These are phyloP conservation scores for Matsumyia berberina DNA, from an alignment of 2,888 invertebrate genomes.

Conservation along the genomic window DNA sequence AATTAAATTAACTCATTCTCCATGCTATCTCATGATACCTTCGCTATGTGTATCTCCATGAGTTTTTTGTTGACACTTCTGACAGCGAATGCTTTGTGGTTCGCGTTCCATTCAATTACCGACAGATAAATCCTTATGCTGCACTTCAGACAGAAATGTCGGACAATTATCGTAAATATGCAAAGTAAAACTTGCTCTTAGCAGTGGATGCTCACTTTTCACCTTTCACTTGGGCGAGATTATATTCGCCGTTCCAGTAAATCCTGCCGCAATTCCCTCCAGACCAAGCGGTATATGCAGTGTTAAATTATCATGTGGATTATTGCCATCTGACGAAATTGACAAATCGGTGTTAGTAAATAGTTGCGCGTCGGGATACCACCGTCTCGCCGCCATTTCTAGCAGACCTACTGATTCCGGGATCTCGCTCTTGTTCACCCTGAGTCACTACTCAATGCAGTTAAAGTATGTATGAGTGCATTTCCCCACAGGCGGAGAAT, in stretches of 20 bases:
- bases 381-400: conserved; percentile 28
- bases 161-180: conserved; percentile 68
- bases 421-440: conserved; percentile 73
- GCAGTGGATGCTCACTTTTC: conserved; percentile 51
- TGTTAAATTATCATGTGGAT: conserved; percentile 53
- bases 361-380: conserved; percentile 35
- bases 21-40: no score
- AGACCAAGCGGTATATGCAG: conserved; percentile 10
- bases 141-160: conserved; percentile 48
- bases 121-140: conserved; percentile 47
- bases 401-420: conserved; percentile 62
- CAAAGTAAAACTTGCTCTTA: conserved; percentile 63
- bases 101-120: conserved; percentile 31
- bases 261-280: conserved; percentile 31
- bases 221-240: conserved; percentile 68
- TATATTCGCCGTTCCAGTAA: conserved; percentile 26
- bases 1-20: no score
- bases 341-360: conserved; percentile 70
- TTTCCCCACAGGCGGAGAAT: conserved; percentile 66
- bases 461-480: conserved; percentile 32
- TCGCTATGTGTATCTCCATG: no score
- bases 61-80: conserved; percentile 4
- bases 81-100: background rate
- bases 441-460: conserved; percentile 37
- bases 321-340: conserved; percentile 66